Evolutionary conservation across 1,140 invertebrate species (phyloP).

Genomic region (Maconellicoccus hirsutus): DNA sequence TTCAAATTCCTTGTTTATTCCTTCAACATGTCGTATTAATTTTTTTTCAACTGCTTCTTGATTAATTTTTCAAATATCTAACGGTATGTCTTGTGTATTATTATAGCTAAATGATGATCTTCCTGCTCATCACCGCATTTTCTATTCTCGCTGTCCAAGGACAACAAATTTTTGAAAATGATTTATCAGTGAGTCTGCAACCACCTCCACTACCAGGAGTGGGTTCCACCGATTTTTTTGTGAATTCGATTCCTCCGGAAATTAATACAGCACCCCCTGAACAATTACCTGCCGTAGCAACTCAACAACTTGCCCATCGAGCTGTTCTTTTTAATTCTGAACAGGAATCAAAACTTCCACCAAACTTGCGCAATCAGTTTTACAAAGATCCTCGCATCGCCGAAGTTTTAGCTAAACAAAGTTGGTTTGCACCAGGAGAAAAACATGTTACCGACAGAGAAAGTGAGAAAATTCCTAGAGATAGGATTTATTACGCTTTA

Average conservation of each 20-base stretch:
- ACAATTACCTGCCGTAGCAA: not conserved
- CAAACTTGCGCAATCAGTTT: constrained; percentile 54
- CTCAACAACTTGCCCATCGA: constrained; percentile 37
- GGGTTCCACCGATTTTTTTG: not conserved
- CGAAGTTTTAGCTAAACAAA: constrained; percentile 54
- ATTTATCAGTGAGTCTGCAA: not conserved
- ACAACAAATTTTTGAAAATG: constrained; percentile 4
- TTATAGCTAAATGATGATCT: not conserved
- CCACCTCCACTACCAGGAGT: not conserved
- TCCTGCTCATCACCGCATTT: not conserved
- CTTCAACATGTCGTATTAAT: too few relatives aligned
- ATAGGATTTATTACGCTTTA: constrained; percentile 58
- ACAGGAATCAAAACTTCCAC: constrained; percentile 45
- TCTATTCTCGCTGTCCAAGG: not conserved
- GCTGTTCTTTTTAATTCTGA: constrained; percentile 45
- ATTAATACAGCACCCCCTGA: too few relatives aligned
- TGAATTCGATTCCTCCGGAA: not conserved
- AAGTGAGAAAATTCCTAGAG: constrained; percentile 61
- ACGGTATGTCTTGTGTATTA: not conserved
- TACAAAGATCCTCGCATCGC: constrained; percentile 62
- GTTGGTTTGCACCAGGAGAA: constrained; percentile 45
- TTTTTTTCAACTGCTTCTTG: too few relatives aligned
- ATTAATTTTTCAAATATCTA: too few relatives aligned
- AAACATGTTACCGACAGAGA: constrained; percentile 53
- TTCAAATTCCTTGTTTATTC: too few relatives aligned